These are phyloP conservation scores for Harpegnathos saltator DNA, from an alignment of 1,140 invertebrate genomes.

Conservation along the genomic window DNA sequence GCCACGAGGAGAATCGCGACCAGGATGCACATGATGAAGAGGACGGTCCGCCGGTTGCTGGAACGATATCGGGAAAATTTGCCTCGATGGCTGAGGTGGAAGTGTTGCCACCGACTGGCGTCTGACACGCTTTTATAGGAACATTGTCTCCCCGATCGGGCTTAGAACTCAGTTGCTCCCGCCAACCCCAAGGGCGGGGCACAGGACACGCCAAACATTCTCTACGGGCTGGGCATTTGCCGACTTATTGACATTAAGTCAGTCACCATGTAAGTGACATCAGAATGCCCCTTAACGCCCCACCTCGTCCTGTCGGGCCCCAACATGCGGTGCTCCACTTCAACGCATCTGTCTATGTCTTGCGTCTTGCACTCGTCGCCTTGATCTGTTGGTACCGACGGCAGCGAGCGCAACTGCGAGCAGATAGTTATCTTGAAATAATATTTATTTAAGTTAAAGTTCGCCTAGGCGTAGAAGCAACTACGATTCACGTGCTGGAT, in stretches of 20 bases:
- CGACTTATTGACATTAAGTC: conserved; percentile 79
- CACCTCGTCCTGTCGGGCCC: conserved; percentile 43
- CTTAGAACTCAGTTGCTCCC: conserved; percentile 60
- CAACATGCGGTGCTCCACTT: conserved; percentile 47
- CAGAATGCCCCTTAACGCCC: conserved; percentile 74
- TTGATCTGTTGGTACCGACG: not conserved
- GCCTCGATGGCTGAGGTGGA: conserved; percentile 70
- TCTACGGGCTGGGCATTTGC: conserved; percentile 67
- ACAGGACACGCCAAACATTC: conserved; percentile 81
- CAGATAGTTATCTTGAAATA: conserved; percentile 12
- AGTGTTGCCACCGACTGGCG: conserved; percentile 73
- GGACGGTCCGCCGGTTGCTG: conserved; percentile 5
- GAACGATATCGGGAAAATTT: conserved; percentile 49
- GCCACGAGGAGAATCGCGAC: conserved; percentile 77
- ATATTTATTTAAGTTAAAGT: conserved; percentile 27
- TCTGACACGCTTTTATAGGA: conserved; percentile 80
- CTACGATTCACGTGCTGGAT: too few relatives aligned
- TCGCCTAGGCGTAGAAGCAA: not conserved
- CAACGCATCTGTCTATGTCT: conserved; percentile 47
- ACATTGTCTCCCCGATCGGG: conserved; percentile 69
- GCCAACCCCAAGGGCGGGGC: conserved; percentile 83
- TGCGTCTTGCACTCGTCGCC: conserved; percentile 52
- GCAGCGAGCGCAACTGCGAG: not conserved
- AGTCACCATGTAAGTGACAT: conserved; percentile 67
- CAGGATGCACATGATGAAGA: conserved; percentile 75